Percentiles rank a stretch among this genome's conserved stretches.
Evolutionary conservation across 2,797 vertebrate genomes (phyloP).

Genomic region (Leuciscus waleckii): DNA sequence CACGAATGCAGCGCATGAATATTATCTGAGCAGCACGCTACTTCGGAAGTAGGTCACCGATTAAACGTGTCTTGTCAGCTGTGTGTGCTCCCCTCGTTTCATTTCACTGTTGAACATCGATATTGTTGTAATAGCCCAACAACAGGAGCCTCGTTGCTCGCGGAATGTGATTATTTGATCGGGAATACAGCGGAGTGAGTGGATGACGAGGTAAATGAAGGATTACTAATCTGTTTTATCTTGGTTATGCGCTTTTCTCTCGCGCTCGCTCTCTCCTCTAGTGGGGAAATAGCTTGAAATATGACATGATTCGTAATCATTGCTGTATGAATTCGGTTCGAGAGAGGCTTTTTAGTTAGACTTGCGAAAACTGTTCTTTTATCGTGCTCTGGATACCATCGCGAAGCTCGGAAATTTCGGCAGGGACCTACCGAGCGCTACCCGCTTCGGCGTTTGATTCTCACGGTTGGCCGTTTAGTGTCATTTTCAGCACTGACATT

Average conservation of each 20-base stretch:
- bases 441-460: constrained; percentile 43
- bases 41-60: constrained; percentile 88
- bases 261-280: not conserved
- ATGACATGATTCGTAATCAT: constrained; percentile 16
- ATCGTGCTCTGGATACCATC: constrained; percentile 30
- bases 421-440: constrained; percentile 18
- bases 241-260: constrained; percentile 46
- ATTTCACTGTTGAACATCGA: constrained; percentile 64
- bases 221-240: constrained; percentile 55
- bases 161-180: constrained; percentile 42
- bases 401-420: constrained; percentile 34
- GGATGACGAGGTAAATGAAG: constrained; percentile 59
- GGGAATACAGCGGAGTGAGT: constrained; percentile 44
- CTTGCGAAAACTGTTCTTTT: constrained; percentile 38
- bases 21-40: constrained; percentile 78
- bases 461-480: constrained; percentile 39
- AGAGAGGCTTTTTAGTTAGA: constrained; percentile 37
- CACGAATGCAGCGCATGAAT: constrained; percentile 80
- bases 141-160: constrained; percentile 25
- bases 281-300: constrained; percentile 42
- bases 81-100: constrained; percentile 71
- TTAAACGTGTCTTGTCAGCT: constrained; percentile 77
- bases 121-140: constrained; percentile 34
- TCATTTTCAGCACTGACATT: constrained; percentile 13
- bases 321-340: constrained; percentile 15